Evolutionary conservation across 35 echinoderm and acorn worm genomes (phyloP), one percentile per base, ranked within the genome.

Genomic region (Patiria miniata): DNA sequence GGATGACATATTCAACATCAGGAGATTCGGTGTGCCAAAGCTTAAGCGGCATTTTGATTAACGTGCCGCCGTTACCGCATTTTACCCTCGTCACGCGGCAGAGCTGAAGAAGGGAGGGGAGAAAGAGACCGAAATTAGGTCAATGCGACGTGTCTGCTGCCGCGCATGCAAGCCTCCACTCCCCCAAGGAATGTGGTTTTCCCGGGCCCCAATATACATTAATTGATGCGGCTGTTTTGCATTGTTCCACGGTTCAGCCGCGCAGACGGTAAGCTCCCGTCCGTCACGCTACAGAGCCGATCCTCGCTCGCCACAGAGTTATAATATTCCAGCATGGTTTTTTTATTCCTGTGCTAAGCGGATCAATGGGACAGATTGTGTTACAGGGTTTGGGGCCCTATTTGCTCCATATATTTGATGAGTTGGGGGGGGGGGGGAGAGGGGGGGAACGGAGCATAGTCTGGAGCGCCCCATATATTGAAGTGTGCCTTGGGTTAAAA

Each of bases 341-440:
- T 73, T 73, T 28, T 73, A 73, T 73, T 73, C 65, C 19, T 34
- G 14, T 73, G 65, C 65, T 73, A 73, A 73, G 65, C 65, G 65
- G 65, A 73, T 73, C 65, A 73, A 73, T 73, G 34, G 22, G 26
- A 34, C 26, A 34, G 65, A 73, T 73, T 32, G 65, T 73, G 65
- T 73, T 73, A 28, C 65, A 73, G 65, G 65, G 65, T 73, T 73
- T 73, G 26, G 34, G 65, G 65, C 65, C 65, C 65, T 14, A 7
- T 30, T 73, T 73, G 65, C 65, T 73, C 65, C 26, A 73, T 73
- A 73, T 73, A 73, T 73, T 73, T 73, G 65, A 73, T 73, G 65
- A 73, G 26, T 73, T 73, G 26, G 65, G 65, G 26, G 65, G 12
- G 42, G 42, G 12, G 4, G 42, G 42, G 12, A 12, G 12, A 47